Evolutionary conservation across 1,140 invertebrate genomes (phyloP), one percentile per base, ranked within the genome.

Genomic region (Philotrypesis tridentata): DNA sequence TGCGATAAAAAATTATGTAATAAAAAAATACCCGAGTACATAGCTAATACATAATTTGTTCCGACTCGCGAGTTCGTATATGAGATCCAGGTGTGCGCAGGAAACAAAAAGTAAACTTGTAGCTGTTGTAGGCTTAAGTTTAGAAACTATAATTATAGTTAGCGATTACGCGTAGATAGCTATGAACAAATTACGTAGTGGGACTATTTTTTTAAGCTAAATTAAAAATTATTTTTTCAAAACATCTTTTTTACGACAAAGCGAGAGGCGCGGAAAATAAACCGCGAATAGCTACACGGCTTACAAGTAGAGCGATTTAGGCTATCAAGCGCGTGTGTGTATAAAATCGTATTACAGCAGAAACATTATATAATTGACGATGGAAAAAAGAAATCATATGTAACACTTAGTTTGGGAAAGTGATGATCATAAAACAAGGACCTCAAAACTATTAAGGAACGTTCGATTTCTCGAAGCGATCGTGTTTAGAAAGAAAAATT

Each of bases 391-490:
- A 79, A 71, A 23, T 14, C 29, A 55, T 55, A 9, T 78, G n/a
- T n/a, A n/a, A n/a, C n/a, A 75, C 23, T 2, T 76, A 65, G 65
- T 7, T 29, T 67, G 29, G 6, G 63, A 12, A 68, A 23, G 29
- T 75, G 55, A 40, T 8, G 27, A 43, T 7, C 14, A 61, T 9
- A 48, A 55, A 1, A n/a, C n/a, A 31, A 37, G 21, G 40, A 71
- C 27, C 48, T 55, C 21, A 43, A 25, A 67, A 17, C n/a, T n/a
- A n/a, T n/a, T n/a, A n/a, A n/a, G n/a, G 37, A 68, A 40, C 8
- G 55, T 65, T 74, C 61, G 61, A 82, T 82, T 82, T 71, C 73
- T 75, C 74, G 25, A 82, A 82, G 71, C 31, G 63, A 81, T 55
- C 9, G 25, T 70, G 14, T 12, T 37, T 3, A 3, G 33, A 37